These are phyloP conservation scores for Teleopsis dalmanni DNA, from an alignment of 1,140 invertebrate species.

Conservation along the genomic window DNA sequence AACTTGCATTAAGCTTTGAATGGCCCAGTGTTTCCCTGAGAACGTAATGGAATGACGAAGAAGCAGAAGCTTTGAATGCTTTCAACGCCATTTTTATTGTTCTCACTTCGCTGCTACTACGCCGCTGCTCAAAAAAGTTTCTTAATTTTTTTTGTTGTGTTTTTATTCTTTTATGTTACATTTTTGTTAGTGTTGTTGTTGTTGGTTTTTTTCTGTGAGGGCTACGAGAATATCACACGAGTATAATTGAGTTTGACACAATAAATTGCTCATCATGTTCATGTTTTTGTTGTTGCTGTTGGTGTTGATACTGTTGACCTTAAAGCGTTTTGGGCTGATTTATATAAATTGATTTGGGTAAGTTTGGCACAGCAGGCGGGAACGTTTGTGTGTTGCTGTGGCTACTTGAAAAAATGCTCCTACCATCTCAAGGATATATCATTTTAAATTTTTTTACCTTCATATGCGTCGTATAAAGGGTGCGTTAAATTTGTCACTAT, in stretches of 20 bases:
- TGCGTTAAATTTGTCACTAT: too few species aligned
- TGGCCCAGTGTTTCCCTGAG: too few species aligned
- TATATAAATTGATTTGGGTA: slow-evolving; percentile 15
- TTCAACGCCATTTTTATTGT: too few species aligned
- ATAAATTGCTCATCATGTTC: slow-evolving; percentile 41
- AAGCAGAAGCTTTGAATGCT: too few species aligned
- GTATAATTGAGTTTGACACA: slow-evolving; percentile 45
- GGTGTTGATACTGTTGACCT: slow-evolving; percentile 39
- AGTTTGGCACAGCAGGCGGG: slow-evolving; percentile 11
- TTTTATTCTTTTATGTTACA: neutral
- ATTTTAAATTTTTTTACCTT: too few species aligned
- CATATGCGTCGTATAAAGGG: too few species aligned
- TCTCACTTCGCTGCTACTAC: too few species aligned
- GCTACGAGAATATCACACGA: slow-evolving; percentile 12
- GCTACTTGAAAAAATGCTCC: too few species aligned
- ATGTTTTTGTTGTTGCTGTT: slow-evolving; percentile 11
- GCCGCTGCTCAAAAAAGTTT: neutral
- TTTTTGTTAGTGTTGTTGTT: neutral
- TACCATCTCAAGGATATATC: too few species aligned
- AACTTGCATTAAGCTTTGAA: too few species aligned
- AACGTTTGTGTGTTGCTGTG: neutral
- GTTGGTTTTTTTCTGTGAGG: neutral
- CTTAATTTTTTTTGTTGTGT: neutral
- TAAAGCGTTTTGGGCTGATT: slow-evolving; percentile 25
- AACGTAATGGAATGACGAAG: too few species aligned